Conservation (phyloP, 1,140 invertebrate genomes). For the Nixonia krombeini region DNA sequence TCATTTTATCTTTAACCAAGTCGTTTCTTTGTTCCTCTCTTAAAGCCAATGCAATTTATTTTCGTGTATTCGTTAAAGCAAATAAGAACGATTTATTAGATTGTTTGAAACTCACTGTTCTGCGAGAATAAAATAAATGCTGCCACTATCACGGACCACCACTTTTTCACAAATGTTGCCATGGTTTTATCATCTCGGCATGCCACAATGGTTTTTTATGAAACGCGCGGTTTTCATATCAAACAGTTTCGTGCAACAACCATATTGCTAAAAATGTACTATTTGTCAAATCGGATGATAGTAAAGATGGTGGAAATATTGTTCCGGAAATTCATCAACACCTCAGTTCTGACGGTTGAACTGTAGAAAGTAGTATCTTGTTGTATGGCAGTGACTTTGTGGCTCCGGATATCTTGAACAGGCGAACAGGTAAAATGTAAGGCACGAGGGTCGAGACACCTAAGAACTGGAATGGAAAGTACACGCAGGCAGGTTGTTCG, state of each 20-base stretch:
- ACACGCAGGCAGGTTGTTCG: too few species aligned
- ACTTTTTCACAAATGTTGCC: neutral
- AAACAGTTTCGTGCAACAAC: neutral
- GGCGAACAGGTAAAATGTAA: too few species aligned
- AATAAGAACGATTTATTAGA: neutral
- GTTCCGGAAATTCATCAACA: too few species aligned
- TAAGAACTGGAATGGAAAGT: too few species aligned
- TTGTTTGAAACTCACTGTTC: neutral
- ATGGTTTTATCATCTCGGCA: neutral
- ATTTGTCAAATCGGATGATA: neutral
- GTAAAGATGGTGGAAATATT: neutral
- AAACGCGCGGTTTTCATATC: neutral
- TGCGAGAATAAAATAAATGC: neutral
- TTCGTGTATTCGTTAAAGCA: too few species aligned
- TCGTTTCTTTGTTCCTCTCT: too few species aligned
- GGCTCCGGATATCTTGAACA: too few species aligned
- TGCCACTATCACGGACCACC: slow-evolving; percentile 1
- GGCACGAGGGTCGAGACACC: too few species aligned
- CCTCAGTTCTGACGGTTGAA: neutral
- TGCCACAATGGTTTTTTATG: neutral
- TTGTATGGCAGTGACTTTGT: too few species aligned
- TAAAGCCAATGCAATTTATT: too few species aligned
- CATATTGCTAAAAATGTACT: neutral
- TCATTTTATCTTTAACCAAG: too few species aligned
- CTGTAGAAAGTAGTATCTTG: slow-evolving; percentile 4